Percentiles rank a stretch among this genome's conserved stretches.
Evolutionary conservation across 2,888 invertebrate species (phyloP).

Genomic region (Oegoconia quadripuncta): DNA sequence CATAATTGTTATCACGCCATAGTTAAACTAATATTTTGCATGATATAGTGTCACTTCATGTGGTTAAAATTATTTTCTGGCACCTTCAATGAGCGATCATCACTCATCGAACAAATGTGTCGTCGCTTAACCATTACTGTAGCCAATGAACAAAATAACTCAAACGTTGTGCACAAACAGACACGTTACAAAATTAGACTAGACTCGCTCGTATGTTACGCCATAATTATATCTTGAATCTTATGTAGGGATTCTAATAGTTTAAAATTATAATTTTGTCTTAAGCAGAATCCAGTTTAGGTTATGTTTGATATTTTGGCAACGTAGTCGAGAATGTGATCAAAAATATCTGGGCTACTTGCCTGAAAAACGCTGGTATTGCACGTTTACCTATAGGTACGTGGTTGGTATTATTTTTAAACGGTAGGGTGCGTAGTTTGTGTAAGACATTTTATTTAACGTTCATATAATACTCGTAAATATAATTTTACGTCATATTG

Average conservation of each 20-base stretch:
- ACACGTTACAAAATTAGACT: slow-evolving; percentile 4
- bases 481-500: too few species aligned
- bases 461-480: too few species aligned
- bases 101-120: background rate
- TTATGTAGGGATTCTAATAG: too few species aligned
- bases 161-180: slow-evolving; percentile 1
- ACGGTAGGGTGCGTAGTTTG: too few species aligned
- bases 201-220: too few species aligned
- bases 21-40: slow-evolving; percentile 2
- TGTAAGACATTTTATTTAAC: too few species aligned
- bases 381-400: background rate
- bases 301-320: background rate
- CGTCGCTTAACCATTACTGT: background rate
- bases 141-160: slow-evolving; percentile 14
- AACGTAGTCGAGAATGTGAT: background rate
- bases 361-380: slow-evolving; percentile 22
- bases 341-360: background rate
- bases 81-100: background rate
- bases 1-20: background rate
- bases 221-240: slow-evolving; percentile 39
- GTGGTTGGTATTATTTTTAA: slow-evolving; percentile 7
- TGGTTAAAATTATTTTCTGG: slow-evolving; percentile 1
- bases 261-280: too few species aligned
- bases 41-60: background rate
- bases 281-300: background rate